These are phyloP conservation scores for Hycleus phaleratus DNA, from an alignment of 1,140 invertebrate genomes.

Conservation along the genomic window DNA sequence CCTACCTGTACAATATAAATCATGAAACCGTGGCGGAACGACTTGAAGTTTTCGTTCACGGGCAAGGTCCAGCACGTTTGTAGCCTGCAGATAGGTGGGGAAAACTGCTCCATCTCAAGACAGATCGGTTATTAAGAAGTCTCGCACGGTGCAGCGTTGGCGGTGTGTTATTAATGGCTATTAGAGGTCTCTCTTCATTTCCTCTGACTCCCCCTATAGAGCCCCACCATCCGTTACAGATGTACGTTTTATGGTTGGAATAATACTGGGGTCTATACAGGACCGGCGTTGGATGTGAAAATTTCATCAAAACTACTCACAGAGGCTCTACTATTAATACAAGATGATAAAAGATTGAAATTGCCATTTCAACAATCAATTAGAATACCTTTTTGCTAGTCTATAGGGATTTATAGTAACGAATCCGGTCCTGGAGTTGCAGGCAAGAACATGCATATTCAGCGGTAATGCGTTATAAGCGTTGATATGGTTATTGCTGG, in stretches of 20 bases:
- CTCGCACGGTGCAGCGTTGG: conserved; percentile 34
- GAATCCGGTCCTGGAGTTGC: conserved; percentile 1
- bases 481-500: conserved; percentile 16
- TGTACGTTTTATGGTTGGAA: no score
- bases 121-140: conserved; percentile 34
- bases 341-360: no score
- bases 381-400: background rate
- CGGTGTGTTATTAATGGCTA: conserved; percentile 37
- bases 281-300: background rate
- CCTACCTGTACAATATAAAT: conserved; percentile 5
- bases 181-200: conserved; percentile 22
- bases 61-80: conserved; percentile 15
- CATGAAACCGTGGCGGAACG: conserved; percentile 4
- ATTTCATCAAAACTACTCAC: background rate
- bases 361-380: background rate
- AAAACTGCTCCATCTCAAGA: conserved; percentile 18
- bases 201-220: conserved; percentile 11
- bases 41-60: conserved; percentile 13
- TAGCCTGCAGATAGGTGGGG: conserved; percentile 1
- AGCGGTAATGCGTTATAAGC: background rate
- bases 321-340: no score
- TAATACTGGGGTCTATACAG: background rate
- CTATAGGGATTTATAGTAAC: background rate
- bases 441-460: background rate
- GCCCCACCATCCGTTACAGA: background rate